Base-by-base conservation (phyloP, 1,140 invertebrate species). In the Melitaea cinxia region DNA sequence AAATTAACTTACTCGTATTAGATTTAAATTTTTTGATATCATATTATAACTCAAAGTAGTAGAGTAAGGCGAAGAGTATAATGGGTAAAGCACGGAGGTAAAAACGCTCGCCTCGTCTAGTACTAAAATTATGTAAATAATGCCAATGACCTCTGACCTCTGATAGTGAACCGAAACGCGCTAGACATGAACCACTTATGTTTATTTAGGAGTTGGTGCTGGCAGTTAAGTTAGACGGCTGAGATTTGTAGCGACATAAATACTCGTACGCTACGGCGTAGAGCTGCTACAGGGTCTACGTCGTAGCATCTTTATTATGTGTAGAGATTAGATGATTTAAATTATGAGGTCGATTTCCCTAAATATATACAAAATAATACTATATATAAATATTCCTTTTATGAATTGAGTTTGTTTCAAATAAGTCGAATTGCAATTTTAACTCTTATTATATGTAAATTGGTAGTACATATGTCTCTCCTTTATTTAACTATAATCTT, bases 171-270 rank as follows among this genome's bases (percentile, higher is more conserved):
- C 19, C 42, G 21, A 21, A 21, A 47, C 14, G 37, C 5, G 42
- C 9, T 47, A 47, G 23, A 47, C 23, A 47, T 47, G 9, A 47
- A 0, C 42, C 42, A 47, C 10, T 47, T 23, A 47, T 47, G 19
- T 47, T 47, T 47, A 47, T 47, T 47, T 23, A 45, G 42, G n/a
- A 14, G 5, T 45, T 47, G 42, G 19, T 23, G 42, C 23, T 12
- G 42, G 23, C 42, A 47, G 42, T 47, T 47, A 12, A 47, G 19
- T 19, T 23, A 47, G 42, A 23, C 37, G 15, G 37, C 42, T 47
- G 19, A 47, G 42, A 47, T 47, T 47, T 47, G 37, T 42, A 42
- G 15, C 42, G 17, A 23, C 42, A 47, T 47, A 47, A 47, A 47
- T 47, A n/a, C n/a, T n/a, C n/a, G n/a, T n/a, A 42, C 37, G 19